Conservation (phyloP, 1,140 invertebrate species). For the Thalassaphorura encarpata region DNA sequence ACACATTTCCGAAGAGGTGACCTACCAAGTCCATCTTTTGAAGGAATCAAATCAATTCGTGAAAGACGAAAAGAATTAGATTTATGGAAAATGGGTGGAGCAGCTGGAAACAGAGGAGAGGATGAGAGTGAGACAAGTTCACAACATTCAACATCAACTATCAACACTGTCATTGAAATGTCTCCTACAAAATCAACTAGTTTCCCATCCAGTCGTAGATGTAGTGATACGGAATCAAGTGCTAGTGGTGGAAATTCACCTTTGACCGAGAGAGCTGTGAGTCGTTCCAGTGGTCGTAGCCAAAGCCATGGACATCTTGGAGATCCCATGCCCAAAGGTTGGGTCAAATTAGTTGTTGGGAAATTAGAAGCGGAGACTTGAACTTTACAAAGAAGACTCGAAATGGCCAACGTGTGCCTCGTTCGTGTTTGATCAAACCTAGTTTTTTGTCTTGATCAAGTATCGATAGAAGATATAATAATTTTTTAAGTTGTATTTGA, state of each 20-base stretch:
- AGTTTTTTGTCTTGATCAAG: not conserved
- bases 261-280: slow-evolving; percentile 26
- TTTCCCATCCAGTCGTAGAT: slow-evolving; percentile 21
- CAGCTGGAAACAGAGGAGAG: slow-evolving; percentile 30
- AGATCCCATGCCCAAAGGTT: slow-evolving; percentile 38
- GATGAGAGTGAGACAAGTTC: slow-evolving; percentile 42
- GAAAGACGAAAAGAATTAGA: slow-evolving; percentile 35
- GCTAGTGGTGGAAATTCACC: slow-evolving; percentile 28
- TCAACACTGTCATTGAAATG: slow-evolving; percentile 40
- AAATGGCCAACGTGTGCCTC: not conserved
- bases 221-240: slow-evolving; percentile 23
- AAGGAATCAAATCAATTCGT: slow-evolving; percentile 32
- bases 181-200: slow-evolving; percentile 20
- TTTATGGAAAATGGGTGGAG: slow-evolving; percentile 30
- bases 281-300: slow-evolving; percentile 15
- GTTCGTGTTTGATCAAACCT: not conserved
- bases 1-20: slow-evolving; percentile 30
- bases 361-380: slow-evolving; percentile 40
- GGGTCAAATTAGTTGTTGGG: slow-evolving; percentile 44
- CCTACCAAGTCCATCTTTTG: slow-evolving; percentile 24
- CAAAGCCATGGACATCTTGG: slow-evolving; percentile 10
- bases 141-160: slow-evolving; percentile 40
- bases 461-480: not conserved
- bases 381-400: too few species aligned
- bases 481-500: too few species aligned